These are phyloP conservation scores for Cyprinodon diabolis DNA, from an alignment of 2,797 vertebrate genomes.

Conservation along the genomic window DNA sequence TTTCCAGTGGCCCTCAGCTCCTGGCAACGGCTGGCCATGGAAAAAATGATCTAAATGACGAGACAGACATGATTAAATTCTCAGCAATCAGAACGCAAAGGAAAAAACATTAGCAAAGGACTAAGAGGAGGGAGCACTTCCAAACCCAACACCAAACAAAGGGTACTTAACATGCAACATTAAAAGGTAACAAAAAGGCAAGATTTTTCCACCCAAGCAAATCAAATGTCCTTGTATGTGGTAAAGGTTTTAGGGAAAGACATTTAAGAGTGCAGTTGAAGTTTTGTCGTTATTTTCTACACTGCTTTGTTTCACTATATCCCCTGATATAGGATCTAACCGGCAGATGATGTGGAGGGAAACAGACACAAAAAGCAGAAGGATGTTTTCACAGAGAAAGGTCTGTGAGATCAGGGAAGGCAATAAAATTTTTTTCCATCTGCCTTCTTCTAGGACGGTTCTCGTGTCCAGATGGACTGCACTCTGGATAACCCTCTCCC, in stretches of 20 bases:
- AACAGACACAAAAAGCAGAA: constrained; percentile 2
- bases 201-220: constrained; percentile 62
- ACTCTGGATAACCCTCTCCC: constrained; percentile 33
- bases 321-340: constrained; percentile 49
- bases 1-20: constrained; percentile 76
- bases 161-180: constrained; percentile 21
- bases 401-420: constrained; percentile 30
- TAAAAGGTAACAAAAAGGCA: constrained; percentile 7
- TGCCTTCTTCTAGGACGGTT: constrained; percentile 24
- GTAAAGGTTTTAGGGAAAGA: constrained; percentile 31
- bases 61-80: constrained; percentile 77
- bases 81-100: constrained; percentile 67
- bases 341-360: constrained; percentile 8
- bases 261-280: constrained; percentile 32
- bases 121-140: constrained; percentile 54
- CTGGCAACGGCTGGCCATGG: constrained; percentile 68
- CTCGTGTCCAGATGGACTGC: constrained; percentile 31
- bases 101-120: constrained; percentile 73
- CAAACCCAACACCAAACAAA: constrained; percentile 38
- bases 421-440: constrained; percentile 23
- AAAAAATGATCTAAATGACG: constrained; percentile 72
- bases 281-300: constrained; percentile 43
- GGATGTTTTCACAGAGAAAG: constrained; percentile 58
- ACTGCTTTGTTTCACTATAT: constrained; percentile 33
- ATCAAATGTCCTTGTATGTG: constrained; percentile 43